These are phyloP conservation scores for Neomonachus schauinslandi DNA, from an alignment of 2,113 vertebrate genomes.

Conservation along the genomic window DNA sequence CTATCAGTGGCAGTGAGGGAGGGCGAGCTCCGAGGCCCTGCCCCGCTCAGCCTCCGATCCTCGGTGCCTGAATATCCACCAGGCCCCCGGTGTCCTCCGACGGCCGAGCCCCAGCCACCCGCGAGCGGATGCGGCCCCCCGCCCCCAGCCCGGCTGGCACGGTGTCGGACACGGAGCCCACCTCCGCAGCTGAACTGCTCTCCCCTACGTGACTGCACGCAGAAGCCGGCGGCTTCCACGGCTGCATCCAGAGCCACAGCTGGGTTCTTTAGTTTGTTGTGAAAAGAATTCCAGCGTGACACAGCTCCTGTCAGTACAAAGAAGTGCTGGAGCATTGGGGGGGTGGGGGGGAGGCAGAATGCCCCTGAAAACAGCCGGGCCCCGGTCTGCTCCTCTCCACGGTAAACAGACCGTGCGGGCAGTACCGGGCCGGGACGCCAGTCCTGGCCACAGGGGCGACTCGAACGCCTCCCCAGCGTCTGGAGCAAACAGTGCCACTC, in stretches of 20 bases:
- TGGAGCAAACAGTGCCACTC: slow-evolving; percentile 43
- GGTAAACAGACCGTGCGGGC: not conserved
- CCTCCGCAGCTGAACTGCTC: not conserved
- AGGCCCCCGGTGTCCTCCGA: not conserved
- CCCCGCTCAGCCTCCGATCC: not conserved
- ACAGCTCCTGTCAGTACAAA: slow-evolving; percentile 35
- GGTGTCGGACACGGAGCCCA: not conserved
- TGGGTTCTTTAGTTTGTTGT: not conserved
- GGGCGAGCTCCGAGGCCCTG: not conserved
- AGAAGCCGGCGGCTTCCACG: not conserved
- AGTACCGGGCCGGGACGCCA: accelerated
- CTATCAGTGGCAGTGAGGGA: not conserved
- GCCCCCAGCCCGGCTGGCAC: no score
- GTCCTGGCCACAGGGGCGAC: not conserved
- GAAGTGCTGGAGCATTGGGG: not conserved
- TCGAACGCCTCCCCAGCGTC: not conserved
- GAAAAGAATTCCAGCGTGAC: slow-evolving; percentile 45
- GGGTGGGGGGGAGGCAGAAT: not conserved
- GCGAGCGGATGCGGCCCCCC: accelerated
- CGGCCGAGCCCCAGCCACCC: not conserved
- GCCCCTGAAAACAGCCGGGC: not conserved
- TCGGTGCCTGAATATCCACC: not conserved
- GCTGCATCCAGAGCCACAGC: not conserved
- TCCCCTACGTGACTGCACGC: accelerated
- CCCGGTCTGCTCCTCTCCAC: not conserved